phyloP scores from a whole-genome alignment of 2,888 invertebrate species.

The Yponomeuta cagnagella region DNA sequence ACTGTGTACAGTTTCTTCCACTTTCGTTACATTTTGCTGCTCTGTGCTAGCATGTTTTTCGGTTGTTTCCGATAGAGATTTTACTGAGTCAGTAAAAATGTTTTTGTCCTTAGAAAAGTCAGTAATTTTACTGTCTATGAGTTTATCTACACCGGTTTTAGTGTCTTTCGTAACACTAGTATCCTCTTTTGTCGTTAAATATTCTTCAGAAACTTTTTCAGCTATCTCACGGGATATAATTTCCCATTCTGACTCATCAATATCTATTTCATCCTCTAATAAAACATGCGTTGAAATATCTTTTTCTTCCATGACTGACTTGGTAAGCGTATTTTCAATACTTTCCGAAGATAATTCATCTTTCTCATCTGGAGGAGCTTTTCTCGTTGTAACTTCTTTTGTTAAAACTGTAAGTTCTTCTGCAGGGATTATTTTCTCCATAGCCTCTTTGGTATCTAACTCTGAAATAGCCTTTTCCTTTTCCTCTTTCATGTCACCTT shows the following conservation, averaged over 20 bases:
- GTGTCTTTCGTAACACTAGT: too few species aligned
- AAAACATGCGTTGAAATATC: slow-evolving; percentile 17
- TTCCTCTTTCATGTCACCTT: not conserved
- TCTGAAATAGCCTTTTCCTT: not conserved
- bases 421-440: not conserved
- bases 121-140: too few species aligned
- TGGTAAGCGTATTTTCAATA: slow-evolving; percentile 22
- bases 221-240: slow-evolving; percentile 13
- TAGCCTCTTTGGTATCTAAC: not conserved
- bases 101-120: not conserved
- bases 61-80: not conserved
- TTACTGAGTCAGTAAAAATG: not conserved
- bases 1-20: too few species aligned
- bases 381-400: not conserved
- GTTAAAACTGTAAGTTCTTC: not conserved
- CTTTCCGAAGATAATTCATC: slow-evolving; percentile 24
- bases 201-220: slow-evolving; percentile 17
- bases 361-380: not conserved
- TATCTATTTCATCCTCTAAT: slow-evolving; percentile 33
- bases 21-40: not conserved
- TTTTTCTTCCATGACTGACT: too few species aligned
- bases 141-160: too few species aligned
- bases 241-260: slow-evolving; percentile 30
- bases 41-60: not conserved
- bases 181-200: not conserved